These are phyloP conservation scores for Lottia gigantea DNA, from an alignment of 2,888 invertebrate species.

Conservation along the genomic window DNA sequence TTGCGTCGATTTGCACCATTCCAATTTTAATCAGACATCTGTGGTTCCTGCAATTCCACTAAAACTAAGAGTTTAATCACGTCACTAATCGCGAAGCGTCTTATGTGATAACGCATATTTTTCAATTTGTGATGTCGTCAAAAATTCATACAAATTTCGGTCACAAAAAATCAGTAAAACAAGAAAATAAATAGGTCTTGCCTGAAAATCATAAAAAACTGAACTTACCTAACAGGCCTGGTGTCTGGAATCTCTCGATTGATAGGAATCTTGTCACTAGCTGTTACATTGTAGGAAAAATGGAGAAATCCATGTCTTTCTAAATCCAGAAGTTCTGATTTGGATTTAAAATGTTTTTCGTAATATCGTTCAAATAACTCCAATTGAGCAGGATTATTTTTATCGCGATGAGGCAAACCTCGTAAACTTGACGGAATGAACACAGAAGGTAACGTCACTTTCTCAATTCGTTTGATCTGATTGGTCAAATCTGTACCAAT, in stretches of 20 bases:
- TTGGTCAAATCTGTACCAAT: not conserved
- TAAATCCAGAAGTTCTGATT: not conserved
- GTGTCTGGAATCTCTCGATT: not conserved
- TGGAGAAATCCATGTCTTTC: not conserved
- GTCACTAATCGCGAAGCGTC: no score
- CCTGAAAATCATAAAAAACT: not conserved
- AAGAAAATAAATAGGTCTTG: no score
- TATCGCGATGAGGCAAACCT: not conserved
- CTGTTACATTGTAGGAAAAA: not conserved
- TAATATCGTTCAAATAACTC: not conserved
- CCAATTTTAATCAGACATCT: no score
- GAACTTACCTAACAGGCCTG: not conserved
- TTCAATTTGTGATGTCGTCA: no score
- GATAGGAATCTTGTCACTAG: not conserved
- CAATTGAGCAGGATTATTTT: not conserved
- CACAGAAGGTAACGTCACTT: not conserved
- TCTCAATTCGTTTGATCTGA: not conserved
- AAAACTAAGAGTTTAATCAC: no score
- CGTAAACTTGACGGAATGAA: not conserved
- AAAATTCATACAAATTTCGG: no score
- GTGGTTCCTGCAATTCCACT: no score
- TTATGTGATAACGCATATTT: no score
- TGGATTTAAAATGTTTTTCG: not conserved
- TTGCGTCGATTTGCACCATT: no score
- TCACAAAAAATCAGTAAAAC: no score